A percentile compares a stretch with the other conserved stretches of the same genome.
These are phyloP conservation scores for Protobothrops flavoviridis DNA, from an alignment of 2,113 vertebrate genomes.

Conservation along the genomic window DNA sequence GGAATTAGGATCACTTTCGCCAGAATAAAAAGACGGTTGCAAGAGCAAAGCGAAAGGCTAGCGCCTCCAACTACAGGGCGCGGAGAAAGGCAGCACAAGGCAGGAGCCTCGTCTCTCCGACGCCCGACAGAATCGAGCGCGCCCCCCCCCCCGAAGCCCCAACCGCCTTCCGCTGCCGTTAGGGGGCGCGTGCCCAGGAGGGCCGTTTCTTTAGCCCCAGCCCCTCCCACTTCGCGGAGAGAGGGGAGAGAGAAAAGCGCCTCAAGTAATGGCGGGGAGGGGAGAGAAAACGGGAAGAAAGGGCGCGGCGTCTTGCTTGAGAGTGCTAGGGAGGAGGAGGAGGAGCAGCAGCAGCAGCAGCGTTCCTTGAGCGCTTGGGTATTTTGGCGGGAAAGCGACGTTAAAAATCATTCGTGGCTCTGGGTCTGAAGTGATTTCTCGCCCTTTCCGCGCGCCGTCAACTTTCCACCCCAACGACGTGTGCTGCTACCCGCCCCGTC, in stretches of 20 bases:
- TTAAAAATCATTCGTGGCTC: not conserved
- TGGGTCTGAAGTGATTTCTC: not conserved
- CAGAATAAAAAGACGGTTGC: not conserved
- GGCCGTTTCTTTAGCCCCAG: not conserved
- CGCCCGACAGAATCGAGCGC: not conserved
- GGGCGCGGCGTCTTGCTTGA: not conserved
- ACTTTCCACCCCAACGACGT: not conserved
- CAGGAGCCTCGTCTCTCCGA: not conserved
- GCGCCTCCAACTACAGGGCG: not conserved
- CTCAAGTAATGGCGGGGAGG: too few relatives aligned
- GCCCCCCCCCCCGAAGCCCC: not conserved
- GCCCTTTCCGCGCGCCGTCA: not conserved
- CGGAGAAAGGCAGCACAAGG: not conserved
- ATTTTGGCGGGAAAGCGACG: conserved; percentile 32
- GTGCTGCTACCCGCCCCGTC: not conserved
- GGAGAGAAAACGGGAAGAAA: too few relatives aligned
- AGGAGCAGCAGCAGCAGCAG: not conserved
- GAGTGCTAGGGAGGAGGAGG: too few relatives aligned
- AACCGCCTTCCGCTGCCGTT: not conserved
- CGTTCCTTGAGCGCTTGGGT: not conserved
- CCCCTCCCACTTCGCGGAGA: not conserved
- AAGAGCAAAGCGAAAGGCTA: not conserved
- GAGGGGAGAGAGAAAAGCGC: not conserved
- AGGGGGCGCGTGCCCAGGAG: not conserved
- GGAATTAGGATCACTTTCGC: not conserved